Base-by-base conservation (phyloP, 2,888 invertebrate genomes). In the Lamellibrachia columna region DNA sequence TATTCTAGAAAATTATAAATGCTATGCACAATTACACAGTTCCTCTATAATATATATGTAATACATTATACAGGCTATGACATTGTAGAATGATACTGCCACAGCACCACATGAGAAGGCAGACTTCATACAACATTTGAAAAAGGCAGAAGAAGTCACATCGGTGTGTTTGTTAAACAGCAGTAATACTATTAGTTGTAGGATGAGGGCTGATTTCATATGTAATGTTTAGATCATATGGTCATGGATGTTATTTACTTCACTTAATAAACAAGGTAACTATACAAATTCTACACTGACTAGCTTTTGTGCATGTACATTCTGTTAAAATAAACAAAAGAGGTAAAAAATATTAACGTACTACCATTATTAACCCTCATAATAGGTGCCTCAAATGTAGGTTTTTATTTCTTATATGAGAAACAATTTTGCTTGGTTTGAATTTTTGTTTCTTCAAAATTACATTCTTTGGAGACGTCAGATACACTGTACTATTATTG, bases 31-130 rank as follows among this genome's bases (percentile, higher is more conserved):
- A 58, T 58, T 7, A 58, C 8, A 15, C 75, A 75, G 22, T 75
- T 75, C 75, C 22, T 40, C 40, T 22, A 75, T 75, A 75, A 55
- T 55, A 40, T 55, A 55, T 15, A 75, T 75, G 75, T 75, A 22
- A 75, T 22, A 15, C 75, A 75, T n/a, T 40, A 75, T n/a, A 75
- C n/a, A 75, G 4, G 15, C 22, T 75, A 75, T 22, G 75, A 15
- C 75, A 11, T 75, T 75, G 75, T 75, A 75, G 75, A 75, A 75
- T 75, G 75, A 75, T 75, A 75, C 75, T 75, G 75, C 75, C 75
- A 75, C 75, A 75, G 22, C 75, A 75, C n/a, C 75, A 75, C 75
- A 75, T 22, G 75, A 75, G 22, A 75, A 22, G n/a, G 75, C 75
- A 22, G 75, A 75, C 22, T 75, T 75, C 75, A 75, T 75, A 22